Conservation (phyloP, 2,113 vertebrate species). For the Carlito syrichta region DNA sequence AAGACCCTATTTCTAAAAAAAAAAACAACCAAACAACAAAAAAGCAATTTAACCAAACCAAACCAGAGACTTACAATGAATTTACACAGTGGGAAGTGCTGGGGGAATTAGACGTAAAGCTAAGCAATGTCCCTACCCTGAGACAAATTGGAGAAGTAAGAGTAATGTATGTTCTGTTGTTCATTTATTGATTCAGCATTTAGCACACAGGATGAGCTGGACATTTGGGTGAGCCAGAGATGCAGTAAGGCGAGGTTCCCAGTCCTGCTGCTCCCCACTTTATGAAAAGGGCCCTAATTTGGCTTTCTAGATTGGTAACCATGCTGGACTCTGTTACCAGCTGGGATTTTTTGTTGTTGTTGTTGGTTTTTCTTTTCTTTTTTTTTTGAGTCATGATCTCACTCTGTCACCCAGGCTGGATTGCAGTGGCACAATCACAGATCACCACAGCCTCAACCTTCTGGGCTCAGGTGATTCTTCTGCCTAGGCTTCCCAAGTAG, state of each 20-base stretch:
- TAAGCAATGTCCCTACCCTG: neutral
- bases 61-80: neutral
- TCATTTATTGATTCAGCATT: neutral
- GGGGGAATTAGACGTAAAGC: neutral
- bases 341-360: too few species aligned
- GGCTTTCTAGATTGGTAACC: neutral
- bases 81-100: neutral
- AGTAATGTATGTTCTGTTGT: neutral
- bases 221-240: neutral
- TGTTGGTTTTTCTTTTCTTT: too few species aligned
- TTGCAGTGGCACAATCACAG: too few species aligned
- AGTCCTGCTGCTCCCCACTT: accelerated
- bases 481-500: too few species aligned
- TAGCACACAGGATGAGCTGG: neutral
- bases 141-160: neutral
- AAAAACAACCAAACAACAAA: too few species aligned
- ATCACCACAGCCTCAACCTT: too few species aligned
- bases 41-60: too few species aligned
- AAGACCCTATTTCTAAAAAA: too few species aligned
- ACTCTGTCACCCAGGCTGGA: too few species aligned
- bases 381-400: too few species aligned
- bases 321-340: neutral
- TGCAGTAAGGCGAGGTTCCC: too few species aligned
- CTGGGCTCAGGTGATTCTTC: too few species aligned
- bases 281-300: neutral